Base-by-base conservation (phyloP, 2,797 vertebrate species). In the Oreochromis mossambicus region DNA sequence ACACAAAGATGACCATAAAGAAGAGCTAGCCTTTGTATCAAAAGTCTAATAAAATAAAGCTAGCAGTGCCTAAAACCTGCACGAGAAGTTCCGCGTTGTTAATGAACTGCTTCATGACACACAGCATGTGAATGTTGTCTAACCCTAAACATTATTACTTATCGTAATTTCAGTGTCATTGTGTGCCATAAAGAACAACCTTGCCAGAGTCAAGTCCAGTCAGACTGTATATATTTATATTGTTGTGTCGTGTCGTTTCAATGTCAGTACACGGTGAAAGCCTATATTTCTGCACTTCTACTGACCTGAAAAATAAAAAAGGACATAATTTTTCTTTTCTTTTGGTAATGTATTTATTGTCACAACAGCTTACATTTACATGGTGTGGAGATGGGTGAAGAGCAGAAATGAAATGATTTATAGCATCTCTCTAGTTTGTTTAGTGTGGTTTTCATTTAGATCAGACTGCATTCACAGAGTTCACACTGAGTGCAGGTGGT, bases 311-410 rank as follows among this genome's bases (percentile, higher is more conserved):
- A n/a, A 73, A 88, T 81, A 56, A 48, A 75, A 79, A 90, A 91
- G 66, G 78, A 87, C 52, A 80, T 50, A 0, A 1, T 77, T 87
- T 90, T 83, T 90, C 88, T 89, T 87, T 50, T 89, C 84, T 95
- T 96, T 95, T 94, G 90, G 48, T 92, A 94, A 95, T 95, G 94
- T 93, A 95, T 99, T 98, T 99, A 99, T 98, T 98, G 96, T 97
- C 96, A 97, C 97, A 97, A 97, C 96, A 97, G 95, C 93, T 97
- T 97, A 99, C 97, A 98, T 97, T 97, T 96, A 97, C 95, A 96
- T 89, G 93, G 95, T 97, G 96, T 96, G 92, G 94, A 97, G 95
- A 94, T 94, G 95, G 94, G 96, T 95, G 96, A 96, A 95, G 90
- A 97, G 95, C 92, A 94, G 92, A 96, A 90, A 81, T 87, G 82